These are phyloP conservation scores for Drosophila kepulauana DNA, from an alignment of 1,140 invertebrate species.

Conservation along the genomic window DNA sequence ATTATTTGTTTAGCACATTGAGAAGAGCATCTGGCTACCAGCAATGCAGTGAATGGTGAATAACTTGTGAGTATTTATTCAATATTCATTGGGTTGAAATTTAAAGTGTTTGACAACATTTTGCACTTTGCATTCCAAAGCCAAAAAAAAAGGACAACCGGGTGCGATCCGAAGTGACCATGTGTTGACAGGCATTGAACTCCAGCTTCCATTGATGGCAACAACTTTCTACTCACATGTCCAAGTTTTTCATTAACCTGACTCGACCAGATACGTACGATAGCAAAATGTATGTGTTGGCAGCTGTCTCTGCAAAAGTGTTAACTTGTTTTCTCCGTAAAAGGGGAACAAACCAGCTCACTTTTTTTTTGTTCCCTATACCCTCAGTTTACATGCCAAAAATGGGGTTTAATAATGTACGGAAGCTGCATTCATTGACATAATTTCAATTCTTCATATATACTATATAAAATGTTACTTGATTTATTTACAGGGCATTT, in stretches of 20 bases:
- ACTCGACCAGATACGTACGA: slow-evolving; percentile 71
- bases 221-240: slow-evolving; percentile 53
- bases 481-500: not conserved
- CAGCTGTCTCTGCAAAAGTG: slow-evolving; percentile 61
- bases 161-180: not conserved
- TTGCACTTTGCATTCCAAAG: slow-evolving; percentile 61
- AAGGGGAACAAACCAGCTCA: not conserved
- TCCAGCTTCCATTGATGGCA: slow-evolving; percentile 40
- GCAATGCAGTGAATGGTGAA: not conserved
- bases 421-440: not conserved
- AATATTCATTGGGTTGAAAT: slow-evolving; percentile 54
- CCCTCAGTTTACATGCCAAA: not conserved
- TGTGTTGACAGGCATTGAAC: slow-evolving; percentile 34
- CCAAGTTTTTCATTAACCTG: slow-evolving; percentile 79
- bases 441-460: not conserved
- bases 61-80: slow-evolving; percentile 19
- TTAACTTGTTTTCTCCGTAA: slow-evolving; percentile 61
- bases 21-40: not conserved
- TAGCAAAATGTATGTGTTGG: slow-evolving; percentile 23
- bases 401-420: not conserved
- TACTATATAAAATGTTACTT: not conserved
- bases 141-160: slow-evolving; percentile 15
- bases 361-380: not conserved
- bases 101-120: slow-evolving; percentile 65
- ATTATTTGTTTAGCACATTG: slow-evolving; percentile 3